Percentiles rank a stretch among this genome's conserved stretches.
Conservation (phyloP, 2,113 vertebrate genomes). For the human (Homo sapiens) region GRCh38 chr19:94001-94500, state of each 20-base stretch:
- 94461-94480: background rate
- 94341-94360: slow-evolving; percentile 62
- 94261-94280: slow-evolving; percentile 32
- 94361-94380: background rate
- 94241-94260: slow-evolving; percentile 43
- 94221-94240: slow-evolving; percentile 56
- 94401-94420: slow-evolving; percentile 5
- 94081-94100: slow-evolving; percentile 47
- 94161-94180: slow-evolving; percentile 45
- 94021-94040: background rate
- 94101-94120: slow-evolving; percentile 38
- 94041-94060: background rate
- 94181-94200: slow-evolving; percentile 45
- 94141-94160: slow-evolving; percentile 30
- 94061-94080: background rate
- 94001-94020: background rate
- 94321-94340: slow-evolving; percentile 39
- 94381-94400: slow-evolving; percentile 13
- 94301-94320: background rate
- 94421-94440: slow-evolving; percentile 57
- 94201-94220: slow-evolving; percentile 37
- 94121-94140: slow-evolving; percentile 11
- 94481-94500: background rate
- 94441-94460: slow-evolving; percentile 1
- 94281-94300: slow-evolving; percentile 14